phyloP scores from a whole-genome alignment of 2,797 vertebrate genomes.

The Cephalopachus bancanus region DNA sequence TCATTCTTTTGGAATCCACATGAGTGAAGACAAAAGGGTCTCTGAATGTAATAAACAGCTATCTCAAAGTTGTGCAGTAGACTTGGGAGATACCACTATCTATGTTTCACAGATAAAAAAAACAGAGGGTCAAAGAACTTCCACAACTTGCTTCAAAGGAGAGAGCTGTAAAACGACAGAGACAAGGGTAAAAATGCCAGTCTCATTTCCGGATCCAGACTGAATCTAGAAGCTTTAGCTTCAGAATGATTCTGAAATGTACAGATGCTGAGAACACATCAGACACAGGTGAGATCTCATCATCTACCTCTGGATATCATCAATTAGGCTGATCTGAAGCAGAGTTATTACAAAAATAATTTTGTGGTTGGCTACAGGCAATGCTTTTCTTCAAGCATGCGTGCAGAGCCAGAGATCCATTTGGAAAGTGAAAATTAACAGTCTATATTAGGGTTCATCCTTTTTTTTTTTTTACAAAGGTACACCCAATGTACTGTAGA shows the following conservation, averaged over 20 bases:
- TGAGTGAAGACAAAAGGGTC: not conserved
- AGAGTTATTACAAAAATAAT: not conserved
- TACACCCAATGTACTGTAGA: not conserved
- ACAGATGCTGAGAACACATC: not conserved
- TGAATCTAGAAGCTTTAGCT: not conserved
- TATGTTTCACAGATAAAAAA: not conserved
- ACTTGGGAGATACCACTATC: accelerated
- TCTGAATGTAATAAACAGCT: not conserved
- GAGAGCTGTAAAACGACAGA: accelerated
- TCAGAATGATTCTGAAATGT: too few relatives aligned
- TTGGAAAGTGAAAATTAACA: not conserved
- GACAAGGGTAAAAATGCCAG: accelerated
- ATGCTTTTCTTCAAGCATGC: not conserved
- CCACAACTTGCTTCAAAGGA: too few relatives aligned
- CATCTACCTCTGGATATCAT: too few relatives aligned
- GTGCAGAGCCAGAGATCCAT: accelerated
- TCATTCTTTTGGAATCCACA: not conserved
- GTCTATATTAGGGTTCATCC: accelerated
- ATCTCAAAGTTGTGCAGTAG: not conserved
- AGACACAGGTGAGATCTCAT: accelerated
- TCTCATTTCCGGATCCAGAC: not conserved
- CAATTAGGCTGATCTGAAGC: accelerated
- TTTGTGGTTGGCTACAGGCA: not conserved
- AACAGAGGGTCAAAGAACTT: not conserved
- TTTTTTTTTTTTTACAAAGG: not conserved